Evolutionary conservation across 2,888 invertebrate species (phyloP), one percentile per base, ranked within the genome.

Genomic region (Hypselothyrea guttata): DNA sequence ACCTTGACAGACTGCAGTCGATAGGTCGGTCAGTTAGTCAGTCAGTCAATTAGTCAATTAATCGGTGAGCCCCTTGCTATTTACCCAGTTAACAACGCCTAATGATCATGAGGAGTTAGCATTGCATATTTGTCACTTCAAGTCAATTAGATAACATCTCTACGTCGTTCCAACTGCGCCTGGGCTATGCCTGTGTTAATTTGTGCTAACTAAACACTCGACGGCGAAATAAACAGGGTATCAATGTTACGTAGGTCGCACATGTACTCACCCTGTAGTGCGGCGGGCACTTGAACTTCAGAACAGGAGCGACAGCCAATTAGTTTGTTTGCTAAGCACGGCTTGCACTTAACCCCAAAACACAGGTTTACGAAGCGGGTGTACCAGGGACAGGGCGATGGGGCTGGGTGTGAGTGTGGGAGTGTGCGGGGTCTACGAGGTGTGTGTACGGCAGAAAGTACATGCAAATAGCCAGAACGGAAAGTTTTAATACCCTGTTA

Each of bases 231-330:
- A 12, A 13, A 15, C 15, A 16, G 31, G 15, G n/a, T 37, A 37
- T 22, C 2, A 22, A 22, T n/a, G 33, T 49, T 49, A 46, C 44
- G 48, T 47, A 31, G 49, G 15, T 53, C 51, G 41, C 31, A 70
- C 53, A 46, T 41, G 30, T 37, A 41, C 22, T 22, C 5, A 22
- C 3, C 22, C 22, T 22, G 22, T n/a, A n/a, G n/a, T 22, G 22
- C 22, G 16, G 27, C 35, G 55, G 27, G 54, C 37, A 63, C 81
- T 76, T 76, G 81, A 62, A 81, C 82, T 83, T 70, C 67, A 40
- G 52, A 74, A 73, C 74, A 74, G 74, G 74, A 71, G 71, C 71
- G 59, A 40, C 31, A 41, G 27, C 47, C 75, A 84, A 78, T 84
- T 78, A 68, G 83, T 72, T 22, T 75, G 38, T 83, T 78, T 78